These are phyloP conservation scores for Anas platyrhynchos DNA, from an alignment of 2,113 vertebrate genomes.

Conservation along the genomic window DNA sequence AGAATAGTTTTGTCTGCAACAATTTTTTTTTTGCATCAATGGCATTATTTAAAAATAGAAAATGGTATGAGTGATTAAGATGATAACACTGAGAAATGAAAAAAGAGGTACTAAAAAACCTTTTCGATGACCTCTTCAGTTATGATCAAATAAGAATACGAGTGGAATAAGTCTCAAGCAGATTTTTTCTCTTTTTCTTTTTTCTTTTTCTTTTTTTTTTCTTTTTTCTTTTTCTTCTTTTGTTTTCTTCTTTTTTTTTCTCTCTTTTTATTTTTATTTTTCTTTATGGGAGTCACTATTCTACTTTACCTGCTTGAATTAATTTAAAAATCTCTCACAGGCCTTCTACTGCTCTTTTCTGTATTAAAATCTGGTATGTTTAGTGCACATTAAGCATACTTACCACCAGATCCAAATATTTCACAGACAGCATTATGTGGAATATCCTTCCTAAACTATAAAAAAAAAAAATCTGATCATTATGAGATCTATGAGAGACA, in stretches of 20 bases:
- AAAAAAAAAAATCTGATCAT: not conserved
- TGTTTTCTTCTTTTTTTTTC: no score
- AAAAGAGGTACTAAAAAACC: not conserved
- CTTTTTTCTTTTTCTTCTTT: no score
- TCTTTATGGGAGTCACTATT: not conserved
- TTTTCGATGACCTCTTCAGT: not conserved
- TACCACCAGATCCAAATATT: not conserved
- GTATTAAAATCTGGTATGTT: not conserved
- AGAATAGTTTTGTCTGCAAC: not conserved
- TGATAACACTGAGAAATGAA: not conserved
- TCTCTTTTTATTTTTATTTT: not conserved
- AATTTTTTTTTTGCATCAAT: not conserved
- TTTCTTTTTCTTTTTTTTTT: no score
- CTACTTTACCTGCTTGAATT: not conserved
- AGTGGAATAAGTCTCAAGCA: not conserved
- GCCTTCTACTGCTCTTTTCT: not conserved
- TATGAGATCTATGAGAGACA: not conserved
- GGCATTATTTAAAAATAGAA: not conserved
- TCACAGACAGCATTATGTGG: not conserved
- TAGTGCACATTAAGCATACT: not conserved
- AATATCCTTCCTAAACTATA: not conserved
- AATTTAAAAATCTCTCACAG: not conserved
- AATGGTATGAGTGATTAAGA: not conserved
- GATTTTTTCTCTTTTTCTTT: not conserved
- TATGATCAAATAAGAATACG: not conserved